Evolutionary conservation across 2,888 invertebrate genomes (phyloP).

Genomic region (Platycheirus rosarum): DNA sequence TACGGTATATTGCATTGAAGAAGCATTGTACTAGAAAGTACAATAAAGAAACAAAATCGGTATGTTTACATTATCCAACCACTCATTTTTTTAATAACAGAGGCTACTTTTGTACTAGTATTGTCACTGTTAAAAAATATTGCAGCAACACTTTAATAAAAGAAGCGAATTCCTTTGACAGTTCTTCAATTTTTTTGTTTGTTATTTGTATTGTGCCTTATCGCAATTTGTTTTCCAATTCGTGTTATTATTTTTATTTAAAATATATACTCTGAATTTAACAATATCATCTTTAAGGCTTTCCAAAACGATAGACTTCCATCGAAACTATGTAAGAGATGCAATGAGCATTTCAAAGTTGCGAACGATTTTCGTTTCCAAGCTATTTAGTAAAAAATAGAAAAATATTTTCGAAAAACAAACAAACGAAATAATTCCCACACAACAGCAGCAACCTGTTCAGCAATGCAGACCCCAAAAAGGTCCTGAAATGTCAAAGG

Average conservation of each 20-base stretch:
- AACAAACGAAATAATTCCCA: background rate
- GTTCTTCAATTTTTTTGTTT: slow-evolving; percentile 74
- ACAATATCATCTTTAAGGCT: slow-evolving; percentile 24
- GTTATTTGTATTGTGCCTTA: no score
- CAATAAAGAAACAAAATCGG: no score
- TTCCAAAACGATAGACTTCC: slow-evolving; percentile 70
- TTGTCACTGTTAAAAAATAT: no score
- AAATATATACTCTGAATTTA: background rate
- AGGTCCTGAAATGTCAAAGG: background rate
- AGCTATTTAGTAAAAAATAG: slow-evolving; percentile 74
- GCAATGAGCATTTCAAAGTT: slow-evolving; percentile 68
- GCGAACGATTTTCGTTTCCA: slow-evolving; percentile 75
- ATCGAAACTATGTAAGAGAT: slow-evolving; percentile 68
- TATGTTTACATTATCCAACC: no score
- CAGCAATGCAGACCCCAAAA: slow-evolving; percentile 4
- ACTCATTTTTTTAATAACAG: no score
- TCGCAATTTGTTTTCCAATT: slow-evolving; percentile 45
- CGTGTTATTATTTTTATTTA: background rate
- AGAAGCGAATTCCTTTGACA: no score
- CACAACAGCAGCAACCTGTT: slow-evolving; percentile 1
- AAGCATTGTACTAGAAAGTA: no score
- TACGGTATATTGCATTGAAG: no score
- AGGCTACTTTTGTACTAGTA: no score
- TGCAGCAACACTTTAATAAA: slow-evolving; percentile 70
- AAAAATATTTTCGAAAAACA: slow-evolving; percentile 72